phyloP scores from a whole-genome alignment of 2,113 vertebrate genomes.

The Mus pahari region DNA sequence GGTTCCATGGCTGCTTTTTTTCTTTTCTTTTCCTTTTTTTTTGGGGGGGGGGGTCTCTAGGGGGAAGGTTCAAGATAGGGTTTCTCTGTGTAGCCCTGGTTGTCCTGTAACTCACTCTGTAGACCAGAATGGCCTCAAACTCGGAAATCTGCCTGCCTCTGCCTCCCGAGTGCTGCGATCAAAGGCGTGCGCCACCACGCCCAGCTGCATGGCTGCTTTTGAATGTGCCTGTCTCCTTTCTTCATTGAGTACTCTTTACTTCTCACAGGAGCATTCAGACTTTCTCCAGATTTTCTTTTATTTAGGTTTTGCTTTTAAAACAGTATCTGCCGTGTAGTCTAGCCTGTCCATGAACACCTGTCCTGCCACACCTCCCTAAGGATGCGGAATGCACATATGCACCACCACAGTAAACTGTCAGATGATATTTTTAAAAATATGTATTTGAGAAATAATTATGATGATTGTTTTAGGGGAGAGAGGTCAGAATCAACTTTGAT shows the following conservation, averaged over 20 bases:
- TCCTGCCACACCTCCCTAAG: background rate
- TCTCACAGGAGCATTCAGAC: slow-evolving; percentile 50
- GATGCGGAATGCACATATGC: background rate
- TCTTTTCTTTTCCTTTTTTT: too few species aligned
- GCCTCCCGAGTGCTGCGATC: too few species aligned
- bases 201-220: slow-evolving; percentile 32
- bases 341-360: background rate
- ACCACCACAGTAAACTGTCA: background rate
- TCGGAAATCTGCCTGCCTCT: too few species aligned
- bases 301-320: background rate
- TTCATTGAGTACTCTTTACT: slow-evolving; percentile 32
- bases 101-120: too few species aligned
- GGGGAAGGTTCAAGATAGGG: too few species aligned
- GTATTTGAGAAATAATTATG: slow-evolving; percentile 23
- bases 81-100: too few species aligned
- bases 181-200: too few species aligned
- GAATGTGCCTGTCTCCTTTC: slow-evolving; percentile 43
- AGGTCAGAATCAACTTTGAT: slow-evolving; percentile 43
- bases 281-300: background rate
- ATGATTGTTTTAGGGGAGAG: slow-evolving; percentile 37
- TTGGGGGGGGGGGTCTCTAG: too few species aligned
- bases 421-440: slow-evolving; percentile 6
- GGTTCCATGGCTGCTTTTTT: slow-evolving; percentile 39
- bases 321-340: background rate
- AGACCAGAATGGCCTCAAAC: too few species aligned